These are phyloP conservation scores for Heliothis subflexa DNA, from an alignment of 1,140 invertebrate genomes.

Conservation along the genomic window DNA sequence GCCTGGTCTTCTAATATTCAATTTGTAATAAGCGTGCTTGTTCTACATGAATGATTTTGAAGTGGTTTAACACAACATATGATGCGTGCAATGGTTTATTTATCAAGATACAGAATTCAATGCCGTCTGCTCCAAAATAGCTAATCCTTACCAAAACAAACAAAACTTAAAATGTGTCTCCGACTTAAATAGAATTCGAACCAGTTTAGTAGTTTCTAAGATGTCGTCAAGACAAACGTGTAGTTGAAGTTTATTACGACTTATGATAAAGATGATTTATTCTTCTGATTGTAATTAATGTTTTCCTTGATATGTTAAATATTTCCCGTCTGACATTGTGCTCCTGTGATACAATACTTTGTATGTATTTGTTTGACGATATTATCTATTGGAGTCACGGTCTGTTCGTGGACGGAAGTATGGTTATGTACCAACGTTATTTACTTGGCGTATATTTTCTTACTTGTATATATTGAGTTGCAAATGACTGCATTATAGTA, in stretches of 20 bases:
- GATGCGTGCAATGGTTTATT: not conserved
- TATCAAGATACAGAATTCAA: not conserved
- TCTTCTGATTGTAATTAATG: slow-evolving; percentile 33
- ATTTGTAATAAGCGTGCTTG: too few relatives aligned
- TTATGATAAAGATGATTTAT: slow-evolving; percentile 28
- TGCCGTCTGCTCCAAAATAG: not conserved
- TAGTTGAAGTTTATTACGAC: slow-evolving; percentile 13
- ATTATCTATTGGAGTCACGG: slow-evolving; percentile 39
- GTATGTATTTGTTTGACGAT: slow-evolving; percentile 1
- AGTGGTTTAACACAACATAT: not conserved
- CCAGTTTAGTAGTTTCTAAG: not conserved
- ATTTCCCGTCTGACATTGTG: slow-evolving; percentile 42
- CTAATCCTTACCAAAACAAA: not conserved
- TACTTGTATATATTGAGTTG: not conserved
- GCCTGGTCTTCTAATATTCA: too few relatives aligned
- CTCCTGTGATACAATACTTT: not conserved
- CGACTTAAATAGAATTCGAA: not conserved
- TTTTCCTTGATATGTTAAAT: slow-evolving; percentile 37
- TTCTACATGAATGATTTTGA: too few relatives aligned
- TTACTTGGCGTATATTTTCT: not conserved
- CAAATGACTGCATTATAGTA: not conserved
- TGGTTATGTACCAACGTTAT: not conserved
- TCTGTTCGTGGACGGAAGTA: slow-evolving; percentile 3
- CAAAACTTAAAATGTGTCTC: not conserved
- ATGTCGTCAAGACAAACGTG: slow-evolving; percentile 1